Evolutionary conservation across 2,113 vertebrate species (phyloP).

Genomic region (Lepus timidus): DNA sequence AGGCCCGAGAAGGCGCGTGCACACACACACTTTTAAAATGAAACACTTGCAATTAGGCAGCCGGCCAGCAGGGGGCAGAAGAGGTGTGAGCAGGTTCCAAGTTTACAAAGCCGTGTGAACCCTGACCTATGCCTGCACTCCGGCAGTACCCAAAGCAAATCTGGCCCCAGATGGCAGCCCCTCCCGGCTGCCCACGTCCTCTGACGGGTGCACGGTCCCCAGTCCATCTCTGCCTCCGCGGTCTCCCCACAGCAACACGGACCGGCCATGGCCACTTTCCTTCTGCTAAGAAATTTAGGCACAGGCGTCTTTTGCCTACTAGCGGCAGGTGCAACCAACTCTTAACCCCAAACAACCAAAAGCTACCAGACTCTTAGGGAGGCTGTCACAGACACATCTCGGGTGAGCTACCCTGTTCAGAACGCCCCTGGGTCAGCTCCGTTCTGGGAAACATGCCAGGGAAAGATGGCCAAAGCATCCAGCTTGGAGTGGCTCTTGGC

Average conservation of each 20-base stretch:
- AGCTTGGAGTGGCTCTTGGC: background rate
- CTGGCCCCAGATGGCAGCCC: background rate
- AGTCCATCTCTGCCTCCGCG: conserved; percentile 28
- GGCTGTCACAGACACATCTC: background rate
- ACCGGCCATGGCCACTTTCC: background rate
- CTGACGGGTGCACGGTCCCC: background rate
- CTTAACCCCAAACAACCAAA: conserved; percentile 12
- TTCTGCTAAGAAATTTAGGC: background rate
- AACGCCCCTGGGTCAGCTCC: background rate
- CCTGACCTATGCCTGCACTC: background rate
- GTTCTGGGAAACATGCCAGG: background rate
- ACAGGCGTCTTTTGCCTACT: background rate
- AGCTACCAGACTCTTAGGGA: background rate
- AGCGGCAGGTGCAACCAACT: background rate
- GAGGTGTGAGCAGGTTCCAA: background rate
- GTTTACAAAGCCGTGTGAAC: background rate
- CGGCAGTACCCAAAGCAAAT: background rate
- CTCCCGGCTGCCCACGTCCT: background rate
- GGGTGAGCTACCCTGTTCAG: background rate
- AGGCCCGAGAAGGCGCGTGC: background rate
- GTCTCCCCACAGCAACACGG: background rate
- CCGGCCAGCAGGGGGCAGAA: background rate
- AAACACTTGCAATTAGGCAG: conserved; percentile 22
- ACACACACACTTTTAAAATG: background rate
- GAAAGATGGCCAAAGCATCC: background rate